Evolutionary conservation across 1,140 invertebrate species (phyloP), one percentile per base, ranked within the genome.

Genomic region (Caerostris extrusa): DNA sequence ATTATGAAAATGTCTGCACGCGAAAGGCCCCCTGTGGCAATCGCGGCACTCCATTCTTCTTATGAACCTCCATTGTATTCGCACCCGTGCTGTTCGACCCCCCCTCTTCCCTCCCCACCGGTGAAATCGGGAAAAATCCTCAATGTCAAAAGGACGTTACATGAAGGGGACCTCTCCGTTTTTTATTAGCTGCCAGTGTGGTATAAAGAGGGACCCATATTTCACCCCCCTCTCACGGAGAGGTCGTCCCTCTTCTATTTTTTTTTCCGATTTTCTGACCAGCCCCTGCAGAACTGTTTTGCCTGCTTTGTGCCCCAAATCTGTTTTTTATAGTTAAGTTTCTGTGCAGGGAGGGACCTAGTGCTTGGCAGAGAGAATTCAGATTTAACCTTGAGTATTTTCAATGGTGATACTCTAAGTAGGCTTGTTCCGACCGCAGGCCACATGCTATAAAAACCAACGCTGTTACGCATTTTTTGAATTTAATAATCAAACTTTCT

Each of bases 1-100:
- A 88, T 88, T 88, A 88, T 88, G 86, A 88, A 88, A 88, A 88
- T 88, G 61, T 88, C 86, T 88, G 86, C 86, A 88, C 86, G 86
- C 86, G 7, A 88, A 61, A 10, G 7, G 17, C 82, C 56, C 55
- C 34, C 86, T 60, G 17, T 53, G 14, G 5, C 58, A 88, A 17
- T 88, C 58, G 17, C n/a, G 14, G 8, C 58, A 88, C 14, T 88
- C 58, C 86, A 88, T 88, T 64, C 86, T 64, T 61, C 50, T 67
- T 57, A 85, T 19, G 82, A 53, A 53, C 19, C 86, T 67, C 86
- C 86, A 67, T 88, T 88, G 86, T 88, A 88, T 88, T 88, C 86
- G 86, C 86, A 88, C n/a, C n/a, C 86, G 86, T 88, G 86, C 61
- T 58, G n/a, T 34, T 12, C 34, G n/a, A 17, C 86, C 60, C 19